These are phyloP conservation scores for Epinotia bilunana DNA, from an alignment of 2,888 invertebrate species.

Conservation along the genomic window DNA sequence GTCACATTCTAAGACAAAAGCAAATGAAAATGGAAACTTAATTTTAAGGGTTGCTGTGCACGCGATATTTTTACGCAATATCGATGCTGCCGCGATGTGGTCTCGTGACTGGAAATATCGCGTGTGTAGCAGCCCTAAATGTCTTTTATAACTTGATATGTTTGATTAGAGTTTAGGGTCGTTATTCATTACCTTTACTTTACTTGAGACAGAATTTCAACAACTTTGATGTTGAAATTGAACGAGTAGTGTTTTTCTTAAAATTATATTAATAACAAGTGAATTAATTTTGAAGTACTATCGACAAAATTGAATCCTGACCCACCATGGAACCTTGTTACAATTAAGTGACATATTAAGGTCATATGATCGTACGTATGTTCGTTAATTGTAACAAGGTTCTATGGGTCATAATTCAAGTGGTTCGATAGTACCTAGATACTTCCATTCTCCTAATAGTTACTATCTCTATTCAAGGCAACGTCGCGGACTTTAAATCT, in stretches of 20 bases:
- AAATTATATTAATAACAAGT: background rate
- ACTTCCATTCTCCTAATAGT: too few species aligned
- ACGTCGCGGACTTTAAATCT: too few species aligned
- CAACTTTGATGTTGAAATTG: too few species aligned
- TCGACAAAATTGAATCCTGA: too few species aligned
- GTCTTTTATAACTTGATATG: constrained; percentile 42
- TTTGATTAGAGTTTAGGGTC: constrained; percentile 41
- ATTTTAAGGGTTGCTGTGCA: constrained; percentile 36
- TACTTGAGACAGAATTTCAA: background rate
- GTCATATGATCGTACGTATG: too few species aligned
- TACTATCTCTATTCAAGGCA: too few species aligned
- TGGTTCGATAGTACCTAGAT: too few species aligned
- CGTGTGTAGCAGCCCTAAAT: constrained; percentile 38
- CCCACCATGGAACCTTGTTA: too few species aligned
- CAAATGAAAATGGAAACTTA: constrained; percentile 48
- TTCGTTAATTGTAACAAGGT: too few species aligned
- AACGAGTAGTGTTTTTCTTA: background rate
- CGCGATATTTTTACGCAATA: constrained; percentile 40
- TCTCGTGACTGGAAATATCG: constrained; percentile 42
- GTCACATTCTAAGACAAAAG: constrained; percentile 45
- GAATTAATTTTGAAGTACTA: too few species aligned
- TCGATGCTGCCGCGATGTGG: constrained; percentile 39
- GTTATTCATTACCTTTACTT: constrained; percentile 34
- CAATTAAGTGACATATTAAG: too few species aligned
- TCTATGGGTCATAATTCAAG: too few species aligned